Percentiles rank a stretch among this genome's conserved stretches.
Evolutionary conservation across 1,140 invertebrate species (phyloP).

Genomic region (Chelonus insularis): DNA sequence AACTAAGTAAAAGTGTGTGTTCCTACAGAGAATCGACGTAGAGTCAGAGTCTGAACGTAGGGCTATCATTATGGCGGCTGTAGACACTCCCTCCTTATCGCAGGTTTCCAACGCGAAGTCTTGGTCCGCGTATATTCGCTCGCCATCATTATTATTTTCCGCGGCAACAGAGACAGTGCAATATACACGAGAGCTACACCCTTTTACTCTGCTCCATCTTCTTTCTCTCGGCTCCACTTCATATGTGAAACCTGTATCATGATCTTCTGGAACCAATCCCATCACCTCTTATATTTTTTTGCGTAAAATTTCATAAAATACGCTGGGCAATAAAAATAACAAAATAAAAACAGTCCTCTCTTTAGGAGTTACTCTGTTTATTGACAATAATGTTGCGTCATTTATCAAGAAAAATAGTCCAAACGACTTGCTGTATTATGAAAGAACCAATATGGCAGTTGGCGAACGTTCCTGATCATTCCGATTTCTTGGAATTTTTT

Average conservation of each 20-base stretch:
- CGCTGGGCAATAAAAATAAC: too few species aligned
- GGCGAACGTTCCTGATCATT: too few species aligned
- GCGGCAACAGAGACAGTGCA: conserved; percentile 24
- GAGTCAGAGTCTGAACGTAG: conserved; percentile 43
- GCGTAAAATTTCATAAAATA: neutral
- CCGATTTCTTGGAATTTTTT: too few species aligned
- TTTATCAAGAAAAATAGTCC: too few species aligned
- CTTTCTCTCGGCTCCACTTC: neutral
- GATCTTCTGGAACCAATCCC: neutral
- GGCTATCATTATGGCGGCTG: conserved; percentile 57
- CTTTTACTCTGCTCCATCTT: conserved; percentile 4
- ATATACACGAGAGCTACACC: conserved; percentile 11
- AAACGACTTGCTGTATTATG: too few species aligned
- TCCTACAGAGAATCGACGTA: conserved; percentile 31
- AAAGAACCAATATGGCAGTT: too few species aligned
- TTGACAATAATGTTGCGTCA: too few species aligned
- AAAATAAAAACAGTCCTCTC: too few species aligned
- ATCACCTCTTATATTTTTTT: neutral
- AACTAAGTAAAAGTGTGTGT: conserved; percentile 9
- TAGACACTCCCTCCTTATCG: conserved; percentile 59
- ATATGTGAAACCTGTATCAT: neutral
- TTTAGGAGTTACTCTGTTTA: too few species aligned
- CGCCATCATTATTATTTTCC: conserved; percentile 56
- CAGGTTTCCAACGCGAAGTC: conserved; percentile 50
- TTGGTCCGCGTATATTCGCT: conserved; percentile 30